Conservation (phyloP, 2,113 vertebrate species). For the Bolborhynchus lineola region DNA sequence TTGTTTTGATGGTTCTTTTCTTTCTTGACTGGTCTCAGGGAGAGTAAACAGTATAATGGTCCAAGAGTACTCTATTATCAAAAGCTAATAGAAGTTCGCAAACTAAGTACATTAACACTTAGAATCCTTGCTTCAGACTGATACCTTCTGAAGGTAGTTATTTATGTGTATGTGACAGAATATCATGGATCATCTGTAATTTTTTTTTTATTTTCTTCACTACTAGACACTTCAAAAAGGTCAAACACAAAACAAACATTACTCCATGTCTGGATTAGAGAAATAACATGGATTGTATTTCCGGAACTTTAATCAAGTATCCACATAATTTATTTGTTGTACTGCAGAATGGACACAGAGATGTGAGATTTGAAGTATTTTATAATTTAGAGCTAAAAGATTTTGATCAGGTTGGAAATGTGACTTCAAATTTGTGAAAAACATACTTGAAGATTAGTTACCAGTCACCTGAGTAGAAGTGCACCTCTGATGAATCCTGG, state of each 20-base stretch:
- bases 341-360: background rate
- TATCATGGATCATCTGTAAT: fast-evolving
- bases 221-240: background rate
- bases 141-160: background rate
- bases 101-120: background rate
- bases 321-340: background rate
- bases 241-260: background rate
- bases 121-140: background rate
- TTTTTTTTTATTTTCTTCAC: background rate
- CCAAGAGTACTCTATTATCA: background rate
- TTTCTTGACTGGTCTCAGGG: background rate
- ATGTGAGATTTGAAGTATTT: background rate
- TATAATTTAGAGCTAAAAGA: background rate
- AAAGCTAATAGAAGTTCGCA: background rate
- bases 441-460: background rate
- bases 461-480: fast-evolving
- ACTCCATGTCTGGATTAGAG: background rate
- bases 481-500: background rate
- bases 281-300: background rate
- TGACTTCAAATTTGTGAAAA: background rate
- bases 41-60: background rate
- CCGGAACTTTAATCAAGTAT: background rate
- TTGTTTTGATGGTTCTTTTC: background rate
- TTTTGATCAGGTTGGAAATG: background rate
- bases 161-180: background rate